Conservation (phyloP, 1,140 invertebrate genomes). For the Venturia canescens region DNA sequence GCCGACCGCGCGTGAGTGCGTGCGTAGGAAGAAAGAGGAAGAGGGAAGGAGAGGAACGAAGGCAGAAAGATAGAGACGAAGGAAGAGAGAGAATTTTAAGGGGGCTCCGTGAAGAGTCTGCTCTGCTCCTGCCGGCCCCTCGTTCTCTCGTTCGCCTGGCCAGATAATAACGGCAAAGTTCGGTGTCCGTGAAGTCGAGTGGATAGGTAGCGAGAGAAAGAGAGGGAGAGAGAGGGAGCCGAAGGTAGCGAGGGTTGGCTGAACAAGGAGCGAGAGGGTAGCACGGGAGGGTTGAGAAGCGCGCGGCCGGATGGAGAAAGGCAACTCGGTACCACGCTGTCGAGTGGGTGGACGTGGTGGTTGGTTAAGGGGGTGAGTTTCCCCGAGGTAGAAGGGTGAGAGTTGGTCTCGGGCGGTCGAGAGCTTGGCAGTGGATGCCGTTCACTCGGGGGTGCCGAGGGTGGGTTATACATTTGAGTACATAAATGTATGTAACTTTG, state of each 20-base stretch:
- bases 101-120: slow-evolving; percentile 36
- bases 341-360: slow-evolving; percentile 21
- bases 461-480: slow-evolving; percentile 77
- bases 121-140: slow-evolving; percentile 35
- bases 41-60: not conserved
- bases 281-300: slow-evolving; percentile 35
- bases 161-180: slow-evolving; percentile 75
- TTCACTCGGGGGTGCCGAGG: slow-evolving; percentile 51
- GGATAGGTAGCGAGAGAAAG: slow-evolving; percentile 51
- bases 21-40: not conserved
- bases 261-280: slow-evolving; percentile 31
- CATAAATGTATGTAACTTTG: slow-evolving; percentile 78
- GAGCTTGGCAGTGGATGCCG: slow-evolving; percentile 24
- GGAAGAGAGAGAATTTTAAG: not conserved
- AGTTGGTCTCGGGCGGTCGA: slow-evolving; percentile 40
- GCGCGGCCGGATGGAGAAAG: slow-evolving; percentile 68
- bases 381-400: slow-evolving; percentile 22
- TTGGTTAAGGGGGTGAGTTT: slow-evolving; percentile 16
- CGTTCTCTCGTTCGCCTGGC: slow-evolving; percentile 59
- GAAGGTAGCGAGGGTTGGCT: too few species aligned
- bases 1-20: slow-evolving; percentile 34
- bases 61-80: not conserved
- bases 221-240: slow-evolving; percentile 4
- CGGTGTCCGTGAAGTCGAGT: slow-evolving; percentile 73
- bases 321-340: slow-evolving; percentile 64